These are phyloP conservation scores for Merodon equestris DNA, from an alignment of 2,888 invertebrate species.

Conservation along the genomic window DNA sequence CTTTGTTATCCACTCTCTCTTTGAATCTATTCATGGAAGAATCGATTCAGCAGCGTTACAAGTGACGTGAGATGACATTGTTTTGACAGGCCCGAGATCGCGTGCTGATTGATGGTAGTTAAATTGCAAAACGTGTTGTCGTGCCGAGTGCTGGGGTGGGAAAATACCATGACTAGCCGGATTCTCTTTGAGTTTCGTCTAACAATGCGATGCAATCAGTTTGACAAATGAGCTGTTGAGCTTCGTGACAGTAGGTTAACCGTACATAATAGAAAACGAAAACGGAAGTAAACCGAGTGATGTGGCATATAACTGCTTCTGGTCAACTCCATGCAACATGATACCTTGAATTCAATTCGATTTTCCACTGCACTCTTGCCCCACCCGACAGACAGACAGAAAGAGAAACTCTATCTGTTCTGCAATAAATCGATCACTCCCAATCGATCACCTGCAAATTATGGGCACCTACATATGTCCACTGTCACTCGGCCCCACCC, in stretches of 20 bases:
- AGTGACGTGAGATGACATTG: conserved; percentile 56
- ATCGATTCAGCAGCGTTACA: conserved; percentile 46
- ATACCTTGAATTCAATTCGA: no score
- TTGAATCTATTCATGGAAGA: conserved; percentile 48
- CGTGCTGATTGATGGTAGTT: conserved; percentile 57
- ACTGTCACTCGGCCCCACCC: conserved; percentile 61
- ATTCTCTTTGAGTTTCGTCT: conserved; percentile 1
- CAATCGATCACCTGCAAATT: conserved; percentile 68
- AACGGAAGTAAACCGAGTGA: no score
- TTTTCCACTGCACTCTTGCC: no score
- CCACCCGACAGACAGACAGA: background rate
- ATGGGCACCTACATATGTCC: conserved; percentile 67
- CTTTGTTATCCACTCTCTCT: conserved; percentile 37
- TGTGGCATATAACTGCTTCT: no score
- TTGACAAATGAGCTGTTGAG: conserved; percentile 26
- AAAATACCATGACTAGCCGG: conserved; percentile 28
- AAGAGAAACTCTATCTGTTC: conserved; percentile 52
- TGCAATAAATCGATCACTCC: conserved; percentile 64
- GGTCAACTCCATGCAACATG: no score
- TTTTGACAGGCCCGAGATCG: conserved; percentile 56
- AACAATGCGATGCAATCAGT: conserved; percentile 25
- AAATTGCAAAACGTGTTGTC: conserved; percentile 40
- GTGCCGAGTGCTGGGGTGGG: conserved; percentile 1
- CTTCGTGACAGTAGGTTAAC: no score
- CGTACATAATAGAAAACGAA: no score